Conservation (phyloP, 2,113 vertebrate genomes). For the Delphinapterus leucas region DNA sequence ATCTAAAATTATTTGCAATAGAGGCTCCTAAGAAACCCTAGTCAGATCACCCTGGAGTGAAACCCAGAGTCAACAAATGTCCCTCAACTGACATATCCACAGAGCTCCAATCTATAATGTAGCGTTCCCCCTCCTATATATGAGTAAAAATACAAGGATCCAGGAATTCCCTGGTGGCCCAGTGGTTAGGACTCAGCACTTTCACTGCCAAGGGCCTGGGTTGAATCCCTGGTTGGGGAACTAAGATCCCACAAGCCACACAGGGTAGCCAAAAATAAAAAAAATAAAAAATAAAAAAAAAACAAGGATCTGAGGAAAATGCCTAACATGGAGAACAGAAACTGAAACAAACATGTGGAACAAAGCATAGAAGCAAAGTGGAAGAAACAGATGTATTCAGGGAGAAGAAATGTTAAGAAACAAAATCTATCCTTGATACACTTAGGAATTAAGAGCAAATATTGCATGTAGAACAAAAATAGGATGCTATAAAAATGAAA, state of each 20-base stretch:
- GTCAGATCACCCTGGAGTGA: not conserved
- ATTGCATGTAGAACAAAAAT: not conserved
- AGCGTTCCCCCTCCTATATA: not conserved
- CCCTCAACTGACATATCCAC: not conserved
- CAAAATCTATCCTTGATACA: not conserved
- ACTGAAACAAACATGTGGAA: not conserved
- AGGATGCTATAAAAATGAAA: not conserved
- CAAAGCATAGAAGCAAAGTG: not conserved
- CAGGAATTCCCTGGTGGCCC: no score
- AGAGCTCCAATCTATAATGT: not conserved
- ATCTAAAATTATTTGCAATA: not conserved
- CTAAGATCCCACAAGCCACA: no score
- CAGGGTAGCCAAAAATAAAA: no score
- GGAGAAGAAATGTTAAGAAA: not conserved
- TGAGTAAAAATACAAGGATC: not conserved
- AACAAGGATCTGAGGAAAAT: not conserved
- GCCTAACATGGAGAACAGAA: not conserved
- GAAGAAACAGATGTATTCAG: not conserved
- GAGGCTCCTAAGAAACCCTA: not conserved
- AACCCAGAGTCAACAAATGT: not conserved
- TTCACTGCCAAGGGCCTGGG: no score
- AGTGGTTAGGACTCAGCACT: no score
- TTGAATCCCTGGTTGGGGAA: no score
- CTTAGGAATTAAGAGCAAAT: not conserved
- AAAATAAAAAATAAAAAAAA: not conserved